Evolutionary conservation across 2,797 vertebrate genomes (phyloP).

Genomic region (Poeciliopsis presidionis): DNA sequence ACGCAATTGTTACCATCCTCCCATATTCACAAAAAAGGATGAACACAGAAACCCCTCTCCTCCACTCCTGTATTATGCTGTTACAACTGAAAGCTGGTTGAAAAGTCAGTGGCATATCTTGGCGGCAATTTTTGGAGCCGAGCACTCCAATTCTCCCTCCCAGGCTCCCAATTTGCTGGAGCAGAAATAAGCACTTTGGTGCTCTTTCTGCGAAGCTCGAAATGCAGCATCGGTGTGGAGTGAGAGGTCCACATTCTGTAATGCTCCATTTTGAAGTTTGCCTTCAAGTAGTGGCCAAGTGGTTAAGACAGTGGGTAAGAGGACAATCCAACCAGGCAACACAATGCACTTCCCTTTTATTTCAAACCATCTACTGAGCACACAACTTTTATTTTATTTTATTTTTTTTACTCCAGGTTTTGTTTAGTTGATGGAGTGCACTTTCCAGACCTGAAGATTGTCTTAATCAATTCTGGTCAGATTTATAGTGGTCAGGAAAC

Average conservation of each 20-base stretch:
- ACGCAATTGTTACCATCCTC: neutral
- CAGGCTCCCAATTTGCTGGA: slow-evolving; percentile 74
- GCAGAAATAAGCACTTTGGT: slow-evolving; percentile 80
- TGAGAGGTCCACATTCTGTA: slow-evolving; percentile 70
- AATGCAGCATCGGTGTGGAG: slow-evolving; percentile 63
- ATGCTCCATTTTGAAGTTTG: slow-evolving; percentile 72
- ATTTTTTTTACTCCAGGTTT: slow-evolving; percentile 2
- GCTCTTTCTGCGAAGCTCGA: slow-evolving; percentile 75
- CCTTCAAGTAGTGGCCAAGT: slow-evolving; percentile 71
- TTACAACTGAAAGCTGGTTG: slow-evolving; percentile 64
- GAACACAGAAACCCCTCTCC: slow-evolving; percentile 30
- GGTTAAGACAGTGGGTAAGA: slow-evolving; percentile 64
- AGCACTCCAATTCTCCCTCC: slow-evolving; percentile 67
- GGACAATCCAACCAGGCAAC: slow-evolving; percentile 57
- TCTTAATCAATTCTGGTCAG: slow-evolving; percentile 15
- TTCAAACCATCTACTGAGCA: slow-evolving; percentile 15
- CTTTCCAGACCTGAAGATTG: slow-evolving; percentile 16
- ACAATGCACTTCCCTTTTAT: slow-evolving; percentile 43
- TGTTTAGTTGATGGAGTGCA: neutral
- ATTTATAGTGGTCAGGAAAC: neutral
- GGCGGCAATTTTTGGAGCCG: slow-evolving; percentile 70
- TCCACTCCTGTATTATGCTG: slow-evolving; percentile 36
- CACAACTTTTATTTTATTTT: slow-evolving; percentile 15
- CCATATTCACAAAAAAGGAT: slow-evolving; percentile 7
- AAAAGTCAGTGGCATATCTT: slow-evolving; percentile 75